Evolutionary conservation across 2,888 invertebrate genomes (phyloP), one percentile per base, ranked within the genome.

Genomic region (Diplolepis rosae): DNA sequence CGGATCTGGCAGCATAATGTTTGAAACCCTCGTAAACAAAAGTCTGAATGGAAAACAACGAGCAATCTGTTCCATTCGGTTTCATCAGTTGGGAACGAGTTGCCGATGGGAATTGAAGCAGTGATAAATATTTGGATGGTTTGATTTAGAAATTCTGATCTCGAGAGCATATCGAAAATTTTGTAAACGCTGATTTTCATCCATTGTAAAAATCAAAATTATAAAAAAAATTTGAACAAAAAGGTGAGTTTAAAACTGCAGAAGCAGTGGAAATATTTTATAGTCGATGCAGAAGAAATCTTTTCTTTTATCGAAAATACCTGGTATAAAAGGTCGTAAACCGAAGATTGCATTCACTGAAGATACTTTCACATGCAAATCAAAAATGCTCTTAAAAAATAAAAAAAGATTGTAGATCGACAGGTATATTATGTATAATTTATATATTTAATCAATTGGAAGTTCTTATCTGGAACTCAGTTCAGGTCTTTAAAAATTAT

Each of bases 121-220:
- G 54, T 32, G 32, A 54, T 54, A 54, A 54, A 54, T 54, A 54
- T 54, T 54, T 54, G 54, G 30, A 54, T 54, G 30, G 30, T 18
- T 54, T 28, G 54, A 32, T 54, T 54, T 15, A 32, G 54, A 54
- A 32, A 30, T 54, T 54, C 18, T 32, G 15, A 4, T 30, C 15
- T 30, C 18, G 30, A 22, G 18, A 6, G 45, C 45, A n/a, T 18
- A 18, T n/a, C n/a, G 9, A 45, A 18, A 45, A 45, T 45, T 18
- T 4, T 9, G 9, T 45, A 4, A 9, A 45, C 9, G 9, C 1
- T 18, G 18, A 18, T 18, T 45, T 45, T 7, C 11, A 45, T 45
- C 45, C 11, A 2, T 4, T 45, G 7, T 18, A 15, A 9, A 22
- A 45, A 45, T 45, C 7, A 56, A 15, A 56, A 28, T 28, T n/a